Conservation (phyloP, 2,797 vertebrate genomes). For the Pristis pectinata region DNA sequence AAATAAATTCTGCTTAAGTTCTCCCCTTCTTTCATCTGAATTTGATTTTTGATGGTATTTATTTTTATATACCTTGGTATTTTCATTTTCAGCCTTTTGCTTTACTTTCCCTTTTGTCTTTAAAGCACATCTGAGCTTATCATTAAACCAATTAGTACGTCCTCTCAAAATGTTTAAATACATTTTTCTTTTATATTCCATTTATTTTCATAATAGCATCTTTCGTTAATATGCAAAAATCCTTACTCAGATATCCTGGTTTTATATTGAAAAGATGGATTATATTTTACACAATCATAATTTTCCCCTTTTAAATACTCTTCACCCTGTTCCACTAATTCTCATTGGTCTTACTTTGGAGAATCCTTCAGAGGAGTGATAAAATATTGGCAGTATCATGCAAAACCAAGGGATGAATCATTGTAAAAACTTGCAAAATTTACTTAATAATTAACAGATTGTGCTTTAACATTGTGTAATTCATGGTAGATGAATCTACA, state of each 20-base stretch:
- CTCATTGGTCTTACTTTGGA: too few relatives aligned
- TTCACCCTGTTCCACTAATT: too few relatives aligned
- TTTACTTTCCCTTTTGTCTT: not conserved
- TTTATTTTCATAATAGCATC: not conserved
- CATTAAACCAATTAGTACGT: not conserved
- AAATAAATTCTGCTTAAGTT: not conserved
- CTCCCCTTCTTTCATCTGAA: not conserved
- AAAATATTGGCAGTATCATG: too few relatives aligned
- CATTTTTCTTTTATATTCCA: not conserved
- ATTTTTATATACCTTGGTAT: not conserved
- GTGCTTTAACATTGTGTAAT: not conserved
- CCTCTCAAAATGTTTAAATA: not conserved
- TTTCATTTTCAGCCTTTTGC: not conserved
- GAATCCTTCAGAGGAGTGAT: too few relatives aligned
- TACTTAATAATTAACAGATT: too few relatives aligned
- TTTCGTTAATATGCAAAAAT: too few relatives aligned
- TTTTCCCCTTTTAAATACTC: too few relatives aligned
- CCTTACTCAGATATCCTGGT: not conserved
- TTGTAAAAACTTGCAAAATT: not conserved
- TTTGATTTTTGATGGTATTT: not conserved
- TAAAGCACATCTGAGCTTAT: not conserved
- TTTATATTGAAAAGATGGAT: not conserved
- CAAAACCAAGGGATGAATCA: too few relatives aligned
- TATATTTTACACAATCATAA: not conserved
- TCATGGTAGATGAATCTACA: not conserved